Percentiles rank a stretch among this genome's conserved stretches.
These are phyloP conservation scores for Lepidonotus clava DNA, from an alignment of 2,888 invertebrate genomes.

Conservation along the genomic window DNA sequence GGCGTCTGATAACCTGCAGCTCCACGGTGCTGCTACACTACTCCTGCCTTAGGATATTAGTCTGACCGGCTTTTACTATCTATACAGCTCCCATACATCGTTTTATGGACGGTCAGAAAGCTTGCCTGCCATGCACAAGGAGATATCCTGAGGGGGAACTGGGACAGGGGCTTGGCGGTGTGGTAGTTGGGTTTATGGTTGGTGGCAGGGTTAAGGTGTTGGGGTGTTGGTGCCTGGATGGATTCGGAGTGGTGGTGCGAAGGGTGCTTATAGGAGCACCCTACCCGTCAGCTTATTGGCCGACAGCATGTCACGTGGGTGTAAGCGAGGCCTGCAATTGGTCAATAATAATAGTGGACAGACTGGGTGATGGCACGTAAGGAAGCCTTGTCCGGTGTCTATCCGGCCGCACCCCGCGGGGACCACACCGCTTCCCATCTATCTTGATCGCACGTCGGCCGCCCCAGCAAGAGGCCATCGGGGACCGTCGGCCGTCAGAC, in stretches of 20 bases:
- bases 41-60: no score
- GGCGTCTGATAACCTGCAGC: no score
- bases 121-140: no score
- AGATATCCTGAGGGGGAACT: no score
- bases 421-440: neutral
- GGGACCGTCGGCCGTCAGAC: neutral
- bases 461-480: neutral
- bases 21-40: neutral
- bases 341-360: constrained; percentile 35
- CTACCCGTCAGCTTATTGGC: neutral
- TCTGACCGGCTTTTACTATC: no score
- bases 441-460: constrained; percentile 20
- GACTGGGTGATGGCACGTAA: constrained; percentile 16
- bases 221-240: no score
- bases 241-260: constrained; percentile 1
- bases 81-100: no score
- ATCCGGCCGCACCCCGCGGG: neutral
- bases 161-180: no score
- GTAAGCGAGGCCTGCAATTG: neutral
- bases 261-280: neutral
- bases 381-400: neutral
- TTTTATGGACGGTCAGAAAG: no score
- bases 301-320: neutral
- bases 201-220: no score
- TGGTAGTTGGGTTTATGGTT: no score